Conservation (phyloP, 1,140 invertebrate species). For the Anthonomus grandis region DNA sequence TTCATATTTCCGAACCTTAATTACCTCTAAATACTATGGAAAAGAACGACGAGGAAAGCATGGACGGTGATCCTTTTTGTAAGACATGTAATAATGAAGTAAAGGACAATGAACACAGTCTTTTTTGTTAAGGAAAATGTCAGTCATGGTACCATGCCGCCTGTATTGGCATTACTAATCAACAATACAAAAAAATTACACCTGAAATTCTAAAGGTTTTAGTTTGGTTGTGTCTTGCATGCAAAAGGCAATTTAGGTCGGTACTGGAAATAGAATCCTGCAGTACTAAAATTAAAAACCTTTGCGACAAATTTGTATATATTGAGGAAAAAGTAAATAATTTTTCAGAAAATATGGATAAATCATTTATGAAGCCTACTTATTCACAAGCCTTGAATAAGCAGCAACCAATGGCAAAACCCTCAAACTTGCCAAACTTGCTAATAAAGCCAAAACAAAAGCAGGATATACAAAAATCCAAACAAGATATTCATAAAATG, state of each 20-base stretch:
- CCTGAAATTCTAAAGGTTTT: neutral
- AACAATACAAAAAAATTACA: neutral
- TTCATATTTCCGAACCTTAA: too few relatives aligned
- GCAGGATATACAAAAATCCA: neutral
- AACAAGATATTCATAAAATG: neutral
- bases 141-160: neutral
- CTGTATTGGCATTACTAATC: neutral
- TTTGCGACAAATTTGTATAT: neutral
- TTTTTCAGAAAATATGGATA: neutral
- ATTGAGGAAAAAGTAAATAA: neutral
- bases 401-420: too few relatives aligned
- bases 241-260: neutral
- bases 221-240: neutral
- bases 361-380: neutral
- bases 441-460: slow-evolving; percentile 1
- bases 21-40: too few relatives aligned
- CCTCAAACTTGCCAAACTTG: neutral
- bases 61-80: too few relatives aligned
- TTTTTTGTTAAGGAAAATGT: slow-evolving; percentile 1
- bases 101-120: neutral
- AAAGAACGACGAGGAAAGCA: too few relatives aligned
- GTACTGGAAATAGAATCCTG: neutral
- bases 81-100: neutral
- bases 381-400: neutral
- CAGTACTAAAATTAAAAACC: neutral